Base-by-base conservation (phyloP, 2,113 vertebrate species). In the Bucco capensis region DNA sequence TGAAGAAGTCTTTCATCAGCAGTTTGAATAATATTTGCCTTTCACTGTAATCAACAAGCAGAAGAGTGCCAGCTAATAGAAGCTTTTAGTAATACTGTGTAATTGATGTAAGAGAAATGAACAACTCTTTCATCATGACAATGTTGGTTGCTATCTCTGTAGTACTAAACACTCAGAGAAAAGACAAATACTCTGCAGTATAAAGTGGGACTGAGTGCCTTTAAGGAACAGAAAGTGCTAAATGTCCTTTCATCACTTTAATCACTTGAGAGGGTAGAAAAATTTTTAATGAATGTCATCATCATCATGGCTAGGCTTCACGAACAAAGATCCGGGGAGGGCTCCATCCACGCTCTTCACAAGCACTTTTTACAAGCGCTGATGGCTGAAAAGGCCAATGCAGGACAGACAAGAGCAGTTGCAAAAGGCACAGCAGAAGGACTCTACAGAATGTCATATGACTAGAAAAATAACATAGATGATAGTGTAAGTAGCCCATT, bases 211-310 rank as follows among this genome's bases (percentile, higher is more conserved):
- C 72, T 69, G 54, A 90, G 60, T 83, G 83, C 81, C 83, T 94
- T 92, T 50, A 71, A 95, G 92, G 88, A 64, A 65, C 8, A 50
- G 28, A 54, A 72, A 88, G 93, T 83, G 88, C 82, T 93, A 92
- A 94, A 69, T 94, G 91, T 89, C 83, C 82, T 96, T 93, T 96
- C 75, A 89, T 91, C 86, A 60, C 77, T 94, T 92, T 62, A 91
- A 94, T 95, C 82, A 89, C 71, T 96, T 93, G 73, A 38, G 83
- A 86, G 72, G 50, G 28, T 62, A 47, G 91, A 75, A 88, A 90
- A 30, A n/a, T 46, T 83, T 93, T 89, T 95, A 96, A 96, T 96
- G 86, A 96, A 89, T 93, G 85, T n/a, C n/a, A n/a, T n/a, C n/a
- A n/a, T n/a, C n/a, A n/a, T n/a, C n/a, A n/a, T n/a, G n/a, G n/a